phyloP scores from a whole-genome alignment of 1,140 invertebrate genomes.

The Neodiprion fabricii region DNA sequence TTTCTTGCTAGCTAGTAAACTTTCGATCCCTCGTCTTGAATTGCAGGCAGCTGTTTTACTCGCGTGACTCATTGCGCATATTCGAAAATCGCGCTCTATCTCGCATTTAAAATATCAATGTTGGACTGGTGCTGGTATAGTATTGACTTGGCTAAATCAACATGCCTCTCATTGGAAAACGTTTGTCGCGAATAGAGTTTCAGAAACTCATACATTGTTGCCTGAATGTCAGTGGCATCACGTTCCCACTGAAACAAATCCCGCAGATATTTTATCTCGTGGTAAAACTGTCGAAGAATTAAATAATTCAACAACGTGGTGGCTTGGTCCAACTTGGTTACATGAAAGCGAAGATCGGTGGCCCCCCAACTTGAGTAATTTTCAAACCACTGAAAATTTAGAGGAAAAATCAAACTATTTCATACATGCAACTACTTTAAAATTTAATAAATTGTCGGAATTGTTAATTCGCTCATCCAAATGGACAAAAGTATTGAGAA shows the following conservation, averaged over 20 bases:
- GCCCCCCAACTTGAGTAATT: background rate
- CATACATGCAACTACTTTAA: background rate
- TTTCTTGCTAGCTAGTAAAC: constrained; percentile 31
- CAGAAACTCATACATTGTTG: constrained; percentile 21
- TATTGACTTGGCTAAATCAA: constrained; percentile 28
- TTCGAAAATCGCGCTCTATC: background rate
- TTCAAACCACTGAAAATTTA: too few relatives aligned
- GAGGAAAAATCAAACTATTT: background rate
- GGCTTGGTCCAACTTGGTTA: constrained; percentile 28
- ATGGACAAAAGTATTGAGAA: background rate
- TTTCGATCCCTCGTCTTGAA: constrained; percentile 35
- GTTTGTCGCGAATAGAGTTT: constrained; percentile 31
- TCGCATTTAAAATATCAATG: background rate
- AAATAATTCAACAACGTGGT: constrained; percentile 28
- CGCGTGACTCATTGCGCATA: constrained; percentile 12
- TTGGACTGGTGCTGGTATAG: constrained; percentile 28
- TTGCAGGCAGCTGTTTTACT: constrained; percentile 28
- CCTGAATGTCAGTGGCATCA: constrained; percentile 22
- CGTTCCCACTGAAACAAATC: constrained; percentile 29
- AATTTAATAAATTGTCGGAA: background rate
- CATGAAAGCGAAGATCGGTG: background rate
- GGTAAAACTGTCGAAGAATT: constrained; percentile 27
- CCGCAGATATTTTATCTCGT: constrained; percentile 31
- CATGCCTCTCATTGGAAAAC: constrained; percentile 27
- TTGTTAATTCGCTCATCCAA: background rate